Evolutionary conservation across 2,888 invertebrate genomes (phyloP), one percentile per base, ranked within the genome.

Genomic region (Tenthredo scrophulariae): DNA sequence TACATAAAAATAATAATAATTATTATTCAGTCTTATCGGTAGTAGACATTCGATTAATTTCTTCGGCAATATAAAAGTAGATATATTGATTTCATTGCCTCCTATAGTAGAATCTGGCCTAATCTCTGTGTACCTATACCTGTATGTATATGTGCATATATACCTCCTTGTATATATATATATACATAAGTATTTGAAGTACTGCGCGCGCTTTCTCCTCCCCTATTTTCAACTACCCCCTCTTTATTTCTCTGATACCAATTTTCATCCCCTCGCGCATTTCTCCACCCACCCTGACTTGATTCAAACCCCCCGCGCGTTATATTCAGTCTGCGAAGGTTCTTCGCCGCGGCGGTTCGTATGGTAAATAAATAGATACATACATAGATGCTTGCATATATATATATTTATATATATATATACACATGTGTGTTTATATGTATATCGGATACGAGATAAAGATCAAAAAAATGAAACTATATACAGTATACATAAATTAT

Each of bases 301-400:
- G 80, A 80, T 80, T 58, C 80, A 80, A 80, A 62, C 58, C 80
- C 80, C 80, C 80, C 40, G 50, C 77, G 54, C 22, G 43, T 13
- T 40, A 87, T 86, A 88, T 89, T 91, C 90, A 90, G 91, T 91
- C 89, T 88, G 87, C 89, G 90, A 89, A 89, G 88, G 89, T 88
- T 88, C 88, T 89, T 89, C 90, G 88, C 84, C 90, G 91, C 88
- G 90, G 86, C 54, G 54, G 54, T 54, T 86, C 89, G 88, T 74
- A 43, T 74, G 40, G n/a, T 29, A 4, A 37, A 37, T 40, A 67
- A 67, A 29, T 67, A 33, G 33, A 67, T 67, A 67, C 15, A 62
- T 62, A 62, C 22, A 6, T n/a, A 26, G 10, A 43, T 43, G 2
- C 40, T 43, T 43, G 10, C 40, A 46, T 46, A 46, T 15, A 62